Percentiles rank a stretch among this genome's conserved stretches.
phyloP scores from a whole-genome alignment of 2,888 invertebrate genomes.

The Frankliniella intonsa region DNA sequence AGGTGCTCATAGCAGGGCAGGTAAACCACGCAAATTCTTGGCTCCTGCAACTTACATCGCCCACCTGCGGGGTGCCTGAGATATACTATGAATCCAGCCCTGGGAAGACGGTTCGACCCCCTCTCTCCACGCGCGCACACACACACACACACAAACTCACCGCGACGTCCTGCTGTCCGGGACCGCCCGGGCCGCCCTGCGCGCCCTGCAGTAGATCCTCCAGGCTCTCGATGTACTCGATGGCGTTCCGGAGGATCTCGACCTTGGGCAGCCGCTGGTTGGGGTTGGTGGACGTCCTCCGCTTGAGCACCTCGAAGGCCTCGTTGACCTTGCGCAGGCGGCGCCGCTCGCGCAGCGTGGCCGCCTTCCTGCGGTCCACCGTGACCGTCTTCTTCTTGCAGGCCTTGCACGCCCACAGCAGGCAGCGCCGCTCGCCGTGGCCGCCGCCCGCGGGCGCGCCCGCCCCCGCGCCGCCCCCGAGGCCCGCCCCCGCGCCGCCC shows the following conservation, averaged over 20 bases:
- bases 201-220: constrained; percentile 67
- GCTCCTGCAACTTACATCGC: too few relatives aligned
- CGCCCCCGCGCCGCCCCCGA: constrained; percentile 32
- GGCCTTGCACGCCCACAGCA: constrained; percentile 96
- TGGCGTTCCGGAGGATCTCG: constrained; percentile 94
- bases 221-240: constrained; percentile 92
- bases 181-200: not conserved
- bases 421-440: constrained; percentile 65
- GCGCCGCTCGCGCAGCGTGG: constrained; percentile 88
- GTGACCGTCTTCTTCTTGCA: constrained; percentile 95
- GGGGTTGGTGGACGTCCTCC: constrained; percentile 89
- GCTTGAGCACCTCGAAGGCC: constrained; percentile 91
- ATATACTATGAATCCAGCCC: too few relatives aligned
- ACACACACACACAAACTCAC: not conserved
- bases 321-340: constrained; percentile 96
- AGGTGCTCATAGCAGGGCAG: too few relatives aligned
- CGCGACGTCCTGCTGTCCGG: not conserved
- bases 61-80: too few relatives aligned
- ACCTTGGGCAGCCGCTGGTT: constrained; percentile 95
- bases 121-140: too few relatives aligned
- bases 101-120: too few relatives aligned
- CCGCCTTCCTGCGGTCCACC: constrained; percentile 93
- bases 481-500: constrained; percentile 32
- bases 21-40: too few relatives aligned
- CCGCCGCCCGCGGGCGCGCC: constrained; percentile 34